Evolutionary conservation across 2,888 invertebrate genomes (phyloP).

Genomic region (Agrilus biguttatus): DNA sequence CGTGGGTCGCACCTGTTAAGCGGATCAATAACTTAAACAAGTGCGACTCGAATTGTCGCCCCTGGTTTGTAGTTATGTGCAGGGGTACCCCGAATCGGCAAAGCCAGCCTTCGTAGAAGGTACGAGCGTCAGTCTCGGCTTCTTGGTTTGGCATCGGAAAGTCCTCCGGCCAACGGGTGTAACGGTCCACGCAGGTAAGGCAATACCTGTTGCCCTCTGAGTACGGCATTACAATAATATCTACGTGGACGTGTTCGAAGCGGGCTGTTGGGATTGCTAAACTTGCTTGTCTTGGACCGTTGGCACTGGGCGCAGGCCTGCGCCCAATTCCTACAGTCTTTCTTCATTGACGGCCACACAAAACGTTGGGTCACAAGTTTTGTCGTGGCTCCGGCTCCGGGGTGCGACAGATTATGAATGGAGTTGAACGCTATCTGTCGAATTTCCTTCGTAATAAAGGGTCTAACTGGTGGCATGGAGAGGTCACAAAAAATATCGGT

Average conservation of each 20-base stretch:
- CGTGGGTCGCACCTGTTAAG: background rate
- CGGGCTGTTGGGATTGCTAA: too few species aligned
- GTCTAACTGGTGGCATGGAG: too few species aligned
- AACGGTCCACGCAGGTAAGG: background rate
- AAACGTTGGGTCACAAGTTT: background rate
- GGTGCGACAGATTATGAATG: slow-evolving; percentile 1
- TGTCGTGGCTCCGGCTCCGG: background rate
- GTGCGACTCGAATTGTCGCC: slow-evolving; percentile 11
- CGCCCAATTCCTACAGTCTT: background rate
- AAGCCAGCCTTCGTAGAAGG: slow-evolving; percentile 5
- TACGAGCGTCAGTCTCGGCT: background rate
- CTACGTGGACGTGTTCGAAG: slow-evolving; percentile 7
- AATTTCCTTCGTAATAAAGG: too few species aligned
- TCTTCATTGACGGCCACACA: slow-evolving; percentile 1
- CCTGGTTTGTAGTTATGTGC: slow-evolving; percentile 9
- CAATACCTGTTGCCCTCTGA: background rate
- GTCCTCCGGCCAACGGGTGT: slow-evolving; percentile 7
- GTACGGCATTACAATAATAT: slow-evolving; percentile 7
- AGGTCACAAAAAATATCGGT: too few species aligned
- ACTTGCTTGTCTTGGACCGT: background rate
- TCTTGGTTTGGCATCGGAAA: slow-evolving; percentile 9
- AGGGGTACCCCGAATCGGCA: slow-evolving; percentile 8
- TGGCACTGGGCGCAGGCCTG: slow-evolving; percentile 1
- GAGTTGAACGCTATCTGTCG: too few species aligned
- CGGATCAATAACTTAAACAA: slow-evolving; percentile 6